Evolutionary conservation across 2,888 invertebrate species (phyloP).

Genomic region (Pyrocoelia pectoralis): DNA sequence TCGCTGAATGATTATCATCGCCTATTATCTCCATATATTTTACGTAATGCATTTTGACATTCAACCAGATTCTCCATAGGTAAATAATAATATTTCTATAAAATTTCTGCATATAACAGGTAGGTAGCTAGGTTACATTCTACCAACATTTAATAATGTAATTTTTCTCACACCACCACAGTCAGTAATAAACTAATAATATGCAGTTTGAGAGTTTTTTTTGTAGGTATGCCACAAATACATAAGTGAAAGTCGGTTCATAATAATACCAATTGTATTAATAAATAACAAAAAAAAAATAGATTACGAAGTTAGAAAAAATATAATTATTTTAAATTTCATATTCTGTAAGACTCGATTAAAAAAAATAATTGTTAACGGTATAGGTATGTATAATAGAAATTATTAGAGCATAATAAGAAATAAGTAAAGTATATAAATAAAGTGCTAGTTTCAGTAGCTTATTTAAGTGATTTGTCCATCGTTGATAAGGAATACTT

Average conservation of each 20-base stretch:
- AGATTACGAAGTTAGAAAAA: not conserved
- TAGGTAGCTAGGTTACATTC: no score
- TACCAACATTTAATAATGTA: no score
- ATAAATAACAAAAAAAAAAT: not conserved
- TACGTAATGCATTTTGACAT: no score
- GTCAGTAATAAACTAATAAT: no score
- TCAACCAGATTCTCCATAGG: no score
- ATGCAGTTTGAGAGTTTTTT: not conserved
- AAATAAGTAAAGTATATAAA: not conserved
- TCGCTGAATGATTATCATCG: no score
- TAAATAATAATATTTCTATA: no score
- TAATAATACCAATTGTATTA: constrained; percentile 4
- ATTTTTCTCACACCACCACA: no score
- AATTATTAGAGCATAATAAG: constrained; percentile 7
- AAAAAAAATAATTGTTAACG: not conserved
- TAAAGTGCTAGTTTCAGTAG: not conserved
- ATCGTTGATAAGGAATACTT: not conserved
- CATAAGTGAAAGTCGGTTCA: not conserved
- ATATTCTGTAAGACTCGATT: constrained; percentile 2
- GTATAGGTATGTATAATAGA: not conserved
- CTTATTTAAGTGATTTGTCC: not conserved
- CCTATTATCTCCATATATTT: no score
- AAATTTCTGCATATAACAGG: no score
- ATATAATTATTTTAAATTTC: not conserved
- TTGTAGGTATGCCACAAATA: not conserved